Base-by-base conservation (phyloP, 2,888 invertebrate species). In the Cloeon dipterum region DNA sequence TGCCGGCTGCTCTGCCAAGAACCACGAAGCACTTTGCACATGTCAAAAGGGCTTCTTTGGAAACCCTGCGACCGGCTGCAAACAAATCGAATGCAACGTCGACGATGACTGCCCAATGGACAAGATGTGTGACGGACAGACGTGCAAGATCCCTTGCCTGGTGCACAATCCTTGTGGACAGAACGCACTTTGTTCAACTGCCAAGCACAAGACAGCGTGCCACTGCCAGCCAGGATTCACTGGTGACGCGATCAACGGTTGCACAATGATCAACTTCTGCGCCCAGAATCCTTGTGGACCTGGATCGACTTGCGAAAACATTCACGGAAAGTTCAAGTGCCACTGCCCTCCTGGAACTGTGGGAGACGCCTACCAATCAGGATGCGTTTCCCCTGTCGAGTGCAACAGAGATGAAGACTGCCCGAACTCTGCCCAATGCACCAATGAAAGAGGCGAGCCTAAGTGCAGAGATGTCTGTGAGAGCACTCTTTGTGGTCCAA, bases 141-240 rank as follows among this genome's bases (percentile, higher is more conserved):
- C 73, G 61, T 88, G 88, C 52, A 81, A 82, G 60, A 81, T 82
- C 41, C 79, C 82, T 13, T 88, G 88, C 51, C 61, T 85, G 16
- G 69, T 74, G 3, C 63, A 71, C n/a, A 81, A 83, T 53, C 74
- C 76, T 13, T 88, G 88, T 49, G 85, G 83, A 1, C 70, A 71
- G 37, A 83, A 86, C 54, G 75, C 86, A 1, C 61, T 86, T 26
- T 88, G 88, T 51, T 76, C 82, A 1, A 76, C 83, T 2, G 79
- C 83, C 53, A 70, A 71, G 48, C 86, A 88, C 49, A 65, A 65
- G 42, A 77, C 77, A 52, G 48, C 70, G 1, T 78, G 78, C 50
- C 76, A 78, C 47, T 88, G 88, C 52, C 83, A 83, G 56, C 85
- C 86, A 10, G 86, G 86, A 1, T 85, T 69, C 49, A 79, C 79